Evolutionary conservation across 1,140 invertebrate genomes (phyloP).

Genomic region (Orchestia grillus): DNA sequence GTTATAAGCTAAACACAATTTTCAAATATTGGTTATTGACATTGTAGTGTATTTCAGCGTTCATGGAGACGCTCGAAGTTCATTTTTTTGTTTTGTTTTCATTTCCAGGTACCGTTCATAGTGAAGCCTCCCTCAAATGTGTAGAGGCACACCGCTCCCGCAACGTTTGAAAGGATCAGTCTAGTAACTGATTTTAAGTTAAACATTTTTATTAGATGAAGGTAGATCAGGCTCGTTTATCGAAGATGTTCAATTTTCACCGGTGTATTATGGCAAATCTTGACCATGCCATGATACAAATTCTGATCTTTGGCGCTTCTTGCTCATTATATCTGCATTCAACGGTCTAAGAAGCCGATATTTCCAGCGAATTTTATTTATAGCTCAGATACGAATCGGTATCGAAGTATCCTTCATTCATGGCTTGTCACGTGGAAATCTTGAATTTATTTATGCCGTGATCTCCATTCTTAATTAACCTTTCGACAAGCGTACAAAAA

Average conservation of each 20-base stretch:
- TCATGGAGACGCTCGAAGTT: background rate
- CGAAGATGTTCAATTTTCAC: background rate
- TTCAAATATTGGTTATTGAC: background rate
- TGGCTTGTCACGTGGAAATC: background rate
- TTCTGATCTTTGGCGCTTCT: background rate
- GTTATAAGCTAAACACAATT: background rate
- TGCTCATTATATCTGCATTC: no score
- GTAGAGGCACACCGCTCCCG: no score
- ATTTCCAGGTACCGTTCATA: background rate
- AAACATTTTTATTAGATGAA: background rate
- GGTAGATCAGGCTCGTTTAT: background rate
- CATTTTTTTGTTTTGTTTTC: background rate
- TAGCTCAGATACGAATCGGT: background rate
- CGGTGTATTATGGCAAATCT: background rate
- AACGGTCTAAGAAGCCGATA: background rate
- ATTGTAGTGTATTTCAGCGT: no score
- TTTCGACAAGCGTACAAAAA: no score
- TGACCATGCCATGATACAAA: no score
- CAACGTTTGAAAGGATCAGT: no score
- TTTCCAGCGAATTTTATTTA: background rate
- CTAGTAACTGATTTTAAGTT: background rate
- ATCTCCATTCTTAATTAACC: background rate
- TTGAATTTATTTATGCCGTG: background rate
- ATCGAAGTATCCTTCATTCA: background rate
- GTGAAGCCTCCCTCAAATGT: no score